These are phyloP conservation scores for Limonius californicus DNA, from an alignment of 1,140 invertebrate genomes.

Conservation along the genomic window DNA sequence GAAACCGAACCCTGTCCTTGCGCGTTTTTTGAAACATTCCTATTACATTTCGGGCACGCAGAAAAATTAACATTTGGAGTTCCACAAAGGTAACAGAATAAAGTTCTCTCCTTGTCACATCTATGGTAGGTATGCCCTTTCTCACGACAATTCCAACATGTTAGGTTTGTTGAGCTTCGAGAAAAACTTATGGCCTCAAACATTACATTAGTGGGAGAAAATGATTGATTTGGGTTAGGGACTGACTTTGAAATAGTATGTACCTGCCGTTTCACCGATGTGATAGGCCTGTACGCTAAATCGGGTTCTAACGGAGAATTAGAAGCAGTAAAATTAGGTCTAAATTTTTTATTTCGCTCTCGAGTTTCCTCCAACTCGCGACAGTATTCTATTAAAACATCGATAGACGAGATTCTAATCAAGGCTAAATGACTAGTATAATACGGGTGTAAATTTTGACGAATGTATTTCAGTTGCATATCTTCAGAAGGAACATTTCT, in stretches of 20 bases:
- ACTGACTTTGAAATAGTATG: too few species aligned
- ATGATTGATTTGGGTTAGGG: too few species aligned
- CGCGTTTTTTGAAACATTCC: slow-evolving; percentile 12
- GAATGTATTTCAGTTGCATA: not conserved
- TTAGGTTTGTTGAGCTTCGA: too few species aligned
- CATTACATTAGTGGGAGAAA: too few species aligned
- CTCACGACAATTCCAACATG: slow-evolving; percentile 2
- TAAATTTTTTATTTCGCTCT: not conserved
- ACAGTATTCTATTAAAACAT: not conserved
- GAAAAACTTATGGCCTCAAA: too few species aligned
- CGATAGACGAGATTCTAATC: not conserved
- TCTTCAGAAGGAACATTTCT: slow-evolving; percentile 27
- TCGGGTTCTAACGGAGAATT: too few species aligned
- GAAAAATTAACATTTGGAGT: not conserved
- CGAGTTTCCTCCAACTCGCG: not conserved
- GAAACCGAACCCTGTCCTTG: not conserved
- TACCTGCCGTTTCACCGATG: too few species aligned
- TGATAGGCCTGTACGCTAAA: too few species aligned
- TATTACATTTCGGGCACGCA: not conserved
- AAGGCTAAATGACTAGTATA: not conserved
- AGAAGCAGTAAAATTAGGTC: too few species aligned
- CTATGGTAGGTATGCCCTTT: not conserved
- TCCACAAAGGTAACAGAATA: not conserved
- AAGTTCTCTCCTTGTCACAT: not conserved
- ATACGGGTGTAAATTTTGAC: not conserved